Base-by-base conservation (phyloP, 2,113 vertebrate genomes). In the Symphodus melops region DNA sequence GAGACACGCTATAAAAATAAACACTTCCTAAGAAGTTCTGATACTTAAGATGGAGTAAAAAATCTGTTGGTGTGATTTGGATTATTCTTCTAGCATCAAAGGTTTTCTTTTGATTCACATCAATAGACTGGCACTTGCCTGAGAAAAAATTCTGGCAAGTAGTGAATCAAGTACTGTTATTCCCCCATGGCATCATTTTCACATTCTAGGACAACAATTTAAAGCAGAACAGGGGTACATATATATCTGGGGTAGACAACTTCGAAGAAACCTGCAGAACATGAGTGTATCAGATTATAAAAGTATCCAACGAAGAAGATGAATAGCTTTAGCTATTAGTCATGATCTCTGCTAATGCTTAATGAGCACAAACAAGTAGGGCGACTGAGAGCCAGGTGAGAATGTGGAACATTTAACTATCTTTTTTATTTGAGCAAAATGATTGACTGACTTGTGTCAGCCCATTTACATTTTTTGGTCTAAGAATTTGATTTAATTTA, bases 81-180 rank as follows among this genome's bases (percentile, higher is more conserved):
- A 46, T 46, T 23, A 56, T 20, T 49, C 20, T 23, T 3, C 16
- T 17, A 25, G 4, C 5, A 17, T 65, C 46, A 53, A 64, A 42
- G 23, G 5, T 7, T 36, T 13, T 20, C 21, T 5, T 17, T 53
- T 48, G 25, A 20, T 39, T 49, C 8, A 17, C 20, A 25, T 81
- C 20, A 52, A 52, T 58, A 42, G 41, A 74, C 25, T 54, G 56
- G 56, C 0, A 36, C 53, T 17, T 33, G 20, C 14, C 48, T 48
- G 56, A 25, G 57, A 75, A 39, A 39, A 42, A 46, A 8, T 37
- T 68, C 41, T 59, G 72, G 67, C 39, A 44, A 51, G 60, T 16
- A 72, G 17, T 14, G 20, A 83, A 46, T 79, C 16, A 19, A 65
- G 42, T 1, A 19, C 46, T 60, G 13, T 39, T 42, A 36, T 55